Base-by-base conservation (phyloP, 2,797 vertebrate species). In the Aratinga solstitialis region DNA sequence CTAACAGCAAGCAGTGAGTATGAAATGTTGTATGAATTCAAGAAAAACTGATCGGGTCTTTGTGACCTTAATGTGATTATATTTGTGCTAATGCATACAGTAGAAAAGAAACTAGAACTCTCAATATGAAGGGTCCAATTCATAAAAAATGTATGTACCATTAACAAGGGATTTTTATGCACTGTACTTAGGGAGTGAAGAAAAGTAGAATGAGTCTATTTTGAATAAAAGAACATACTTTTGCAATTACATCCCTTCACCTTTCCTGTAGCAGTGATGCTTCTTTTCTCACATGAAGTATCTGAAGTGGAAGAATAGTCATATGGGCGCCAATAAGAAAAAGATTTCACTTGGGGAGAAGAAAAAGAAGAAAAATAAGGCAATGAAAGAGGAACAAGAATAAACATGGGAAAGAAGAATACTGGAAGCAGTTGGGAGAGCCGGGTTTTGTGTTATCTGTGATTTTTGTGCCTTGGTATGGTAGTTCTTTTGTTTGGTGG, bases 11-110 rank as follows among this genome's bases (percentile, higher is more conserved):
- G 95, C 79, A 95, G 47, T 84, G 84, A 82, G 69, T 71, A 86
- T 93, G 91, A 94, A 97, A 93, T 89, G 83, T 87, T 93, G 71
- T 81, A 83, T 93, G 90, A 97, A 97, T 96, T 90, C 95, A 95
- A 85, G 85, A 84, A 82, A 97, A 94, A 82, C 89, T 90, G 89
- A 82, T 96, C 88, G 73, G 58, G 84, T 93, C 93, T 96, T 90
- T 93, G 72, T 97, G 97, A 97, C 96, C 94, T 96, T 97, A 97
- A 89, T 90, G 91, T 97, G 97, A 97, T 97, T 98, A 97, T 97
- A 90, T 97, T 97, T 97, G 92, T 96, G 87, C 89, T 98, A 97
- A 98, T 94, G 95, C 92, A 96, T 84, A 82, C 81, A 94, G 68
- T 94, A 90, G 75, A 79, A 95, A 94, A 95, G 95, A 92, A 97